Evolutionary conservation across 1,140 invertebrate species (phyloP).

Genomic region (Saccostrea glomerata): DNA sequence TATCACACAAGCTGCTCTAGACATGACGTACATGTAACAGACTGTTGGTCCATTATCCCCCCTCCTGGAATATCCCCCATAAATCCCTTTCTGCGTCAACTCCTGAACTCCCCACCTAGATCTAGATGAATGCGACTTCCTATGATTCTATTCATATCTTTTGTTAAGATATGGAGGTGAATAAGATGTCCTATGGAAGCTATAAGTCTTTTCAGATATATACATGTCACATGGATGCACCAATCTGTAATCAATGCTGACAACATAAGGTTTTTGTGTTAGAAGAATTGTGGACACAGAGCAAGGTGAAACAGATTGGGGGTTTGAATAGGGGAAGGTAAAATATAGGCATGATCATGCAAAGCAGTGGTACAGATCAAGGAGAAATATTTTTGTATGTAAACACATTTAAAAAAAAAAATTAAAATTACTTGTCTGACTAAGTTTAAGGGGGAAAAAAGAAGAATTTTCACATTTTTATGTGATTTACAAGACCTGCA

Average conservation of each 20-base stretch:
- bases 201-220: neutral
- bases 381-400: too few relatives aligned
- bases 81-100: neutral
- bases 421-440: too few relatives aligned
- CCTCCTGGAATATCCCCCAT: neutral
- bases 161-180: neutral
- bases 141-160: neutral
- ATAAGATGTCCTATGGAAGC: neutral
- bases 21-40: neutral
- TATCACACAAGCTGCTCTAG: too few relatives aligned
- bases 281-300: neutral
- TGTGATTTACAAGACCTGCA: too few relatives aligned
- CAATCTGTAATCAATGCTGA: neutral
- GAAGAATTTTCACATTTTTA: too few relatives aligned
- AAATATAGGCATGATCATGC: too few relatives aligned
- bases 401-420: too few relatives aligned
- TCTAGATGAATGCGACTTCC: neutral
- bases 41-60: neutral
- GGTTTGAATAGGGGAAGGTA: neutral
- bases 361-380: too few relatives aligned
- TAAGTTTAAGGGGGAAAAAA: too few relatives aligned
- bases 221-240: neutral
- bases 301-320: neutral
- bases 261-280: neutral
- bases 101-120: neutral